Evolutionary conservation across 2,797 vertebrate species (phyloP).

Genomic region (Acanthopagrus latus): DNA sequence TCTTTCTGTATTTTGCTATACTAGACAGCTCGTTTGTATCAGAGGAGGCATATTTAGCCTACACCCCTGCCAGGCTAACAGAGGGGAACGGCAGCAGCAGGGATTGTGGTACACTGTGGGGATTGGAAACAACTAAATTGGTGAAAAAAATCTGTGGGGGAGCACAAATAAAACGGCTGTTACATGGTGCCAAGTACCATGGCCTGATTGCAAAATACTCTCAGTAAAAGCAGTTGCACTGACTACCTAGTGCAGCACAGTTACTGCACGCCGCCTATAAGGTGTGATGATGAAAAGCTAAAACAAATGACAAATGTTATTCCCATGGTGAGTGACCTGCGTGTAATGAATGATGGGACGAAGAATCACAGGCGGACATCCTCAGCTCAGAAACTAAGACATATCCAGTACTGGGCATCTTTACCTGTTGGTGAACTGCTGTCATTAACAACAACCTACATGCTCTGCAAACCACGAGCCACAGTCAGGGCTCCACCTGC

Average conservation of each 20-base stretch:
- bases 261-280: not conserved
- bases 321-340: slow-evolving; percentile 25
- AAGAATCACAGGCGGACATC: slow-evolving; percentile 11
- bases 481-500: slow-evolving; percentile 47
- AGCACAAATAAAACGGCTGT: slow-evolving; percentile 13
- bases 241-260: not conserved
- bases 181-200: slow-evolving; percentile 3
- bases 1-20: too few relatives aligned
- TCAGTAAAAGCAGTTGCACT: slow-evolving; percentile 10
- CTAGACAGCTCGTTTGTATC: slow-evolving; percentile 10
- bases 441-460: slow-evolving; percentile 47
- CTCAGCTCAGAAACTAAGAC: slow-evolving; percentile 26
- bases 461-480: slow-evolving; percentile 42
- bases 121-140: slow-evolving; percentile 25
- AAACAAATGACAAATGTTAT: slow-evolving; percentile 18
- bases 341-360: slow-evolving; percentile 22
- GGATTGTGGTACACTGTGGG: not conserved
- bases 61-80: slow-evolving; percentile 1
- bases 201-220: slow-evolving; percentile 25
- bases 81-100: not conserved
- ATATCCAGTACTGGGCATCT: slow-evolving; percentile 10
- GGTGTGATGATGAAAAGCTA: not conserved
- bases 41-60: not conserved
- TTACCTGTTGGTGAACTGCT: slow-evolving; percentile 45
- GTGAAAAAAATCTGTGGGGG: not conserved